These are phyloP conservation scores for Lomographa bimaculata DNA, from an alignment of 2,888 invertebrate species.

Conservation along the genomic window DNA sequence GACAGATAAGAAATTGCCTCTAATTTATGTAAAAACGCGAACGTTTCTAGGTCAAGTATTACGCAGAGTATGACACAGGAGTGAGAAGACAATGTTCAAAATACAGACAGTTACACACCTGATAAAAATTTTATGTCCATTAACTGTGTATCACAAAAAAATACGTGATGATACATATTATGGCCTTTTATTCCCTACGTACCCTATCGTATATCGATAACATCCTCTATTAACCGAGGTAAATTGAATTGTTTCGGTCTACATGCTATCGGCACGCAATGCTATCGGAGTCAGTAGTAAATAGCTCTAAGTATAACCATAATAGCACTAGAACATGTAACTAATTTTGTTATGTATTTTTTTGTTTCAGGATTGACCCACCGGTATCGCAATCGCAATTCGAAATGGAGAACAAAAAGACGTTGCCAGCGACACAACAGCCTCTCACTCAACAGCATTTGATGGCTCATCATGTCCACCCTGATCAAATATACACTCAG, in stretches of 20 bases:
- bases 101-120: no score
- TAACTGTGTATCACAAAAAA: neutral
- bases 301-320: constrained; percentile 3
- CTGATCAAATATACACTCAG: constrained; percentile 76
- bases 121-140: no score
- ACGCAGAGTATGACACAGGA: constrained; percentile 4
- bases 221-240: constrained; percentile 54
- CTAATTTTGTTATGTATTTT: constrained; percentile 26
- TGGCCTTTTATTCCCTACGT: constrained; percentile 14
- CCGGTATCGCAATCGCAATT: constrained; percentile 85
- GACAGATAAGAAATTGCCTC: constrained; percentile 8
- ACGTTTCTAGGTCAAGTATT: constrained; percentile 2
- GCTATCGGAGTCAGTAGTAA: constrained; percentile 23
- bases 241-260: constrained; percentile 56
- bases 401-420: constrained; percentile 87
- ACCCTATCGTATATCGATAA: constrained; percentile 60
- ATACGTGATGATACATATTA: constrained; percentile 15
- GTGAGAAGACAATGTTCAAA: neutral
- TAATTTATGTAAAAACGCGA: constrained; percentile 1
- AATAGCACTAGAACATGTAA: constrained; percentile 5
- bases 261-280: constrained; percentile 47
- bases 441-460: constrained; percentile 76
- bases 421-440: constrained; percentile 80
- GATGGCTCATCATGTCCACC: constrained; percentile 77
- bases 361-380: constrained; percentile 87